Evolutionary conservation across 1,140 invertebrate genomes (phyloP), one percentile per base, ranked within the genome.

Genomic region (Parasteatoda tepidariorum): DNA sequence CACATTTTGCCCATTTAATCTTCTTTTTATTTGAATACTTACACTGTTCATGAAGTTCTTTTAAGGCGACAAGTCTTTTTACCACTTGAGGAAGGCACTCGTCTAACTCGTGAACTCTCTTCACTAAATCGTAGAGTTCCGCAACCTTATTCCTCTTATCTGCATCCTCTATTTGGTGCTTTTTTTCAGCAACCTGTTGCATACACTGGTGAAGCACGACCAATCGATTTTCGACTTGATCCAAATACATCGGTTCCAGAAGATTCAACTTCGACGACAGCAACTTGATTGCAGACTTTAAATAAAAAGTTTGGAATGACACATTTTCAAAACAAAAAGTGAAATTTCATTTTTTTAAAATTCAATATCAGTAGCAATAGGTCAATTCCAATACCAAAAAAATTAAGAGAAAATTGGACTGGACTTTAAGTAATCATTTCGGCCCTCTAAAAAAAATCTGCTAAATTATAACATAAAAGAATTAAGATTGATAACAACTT

Each of bases 1-100:
- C 38, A 13, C 18, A 48, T 48, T 48, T 0, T 48, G 9, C 18
- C 38, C 9, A 48, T 13, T 6, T 41, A 41, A 41, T 48, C 1
- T 2, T 48, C 9, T 6, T 41, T 13, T 13, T 62, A 62, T 26
- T 62, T 62, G 64, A 30, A 26, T n/a, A 67, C 85, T 88, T 89
- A 95, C 95, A 95, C 93, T 97, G 94, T 90, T 95, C 93, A 89
- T 97, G 96, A 7, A 97, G 89, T n/a, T 92, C 91, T 88, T 96
- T 94, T 0, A 98, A 89, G 6, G 95, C 93, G 84, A 94, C 91
- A 91, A 97, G 92, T 84, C 96, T 91, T 85, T 96, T 93, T 28
- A 97, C 91, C 33, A 96, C 93, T 88, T 95, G 93, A 2, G 95
- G 94, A 76, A 95, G 86, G 70, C 93, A 90, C 87, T 94, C 92